These are phyloP conservation scores for Burhinus bistriatus DNA, from an alignment of 2,113 vertebrate species.

Conservation along the genomic window DNA sequence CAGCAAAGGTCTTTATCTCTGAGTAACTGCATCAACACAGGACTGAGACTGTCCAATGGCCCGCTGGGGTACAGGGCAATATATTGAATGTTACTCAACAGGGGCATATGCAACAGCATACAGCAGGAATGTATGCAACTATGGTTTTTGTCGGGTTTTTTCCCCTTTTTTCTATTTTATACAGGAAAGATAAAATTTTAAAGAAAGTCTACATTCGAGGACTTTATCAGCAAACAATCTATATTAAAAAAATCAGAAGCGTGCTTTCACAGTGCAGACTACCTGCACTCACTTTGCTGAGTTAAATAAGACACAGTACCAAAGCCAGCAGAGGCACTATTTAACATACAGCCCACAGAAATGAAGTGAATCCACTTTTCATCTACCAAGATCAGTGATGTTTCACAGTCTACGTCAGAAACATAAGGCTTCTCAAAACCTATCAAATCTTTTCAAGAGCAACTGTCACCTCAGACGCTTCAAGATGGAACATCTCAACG, in stretches of 20 bases:
- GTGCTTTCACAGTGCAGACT: neutral
- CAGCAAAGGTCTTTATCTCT: neutral
- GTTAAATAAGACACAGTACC: neutral
- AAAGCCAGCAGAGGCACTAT: neutral
- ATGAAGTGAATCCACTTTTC: neutral
- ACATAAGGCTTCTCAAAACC: neutral
- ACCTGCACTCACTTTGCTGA: neutral
- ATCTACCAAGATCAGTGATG: neutral
- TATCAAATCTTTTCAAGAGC: neutral
- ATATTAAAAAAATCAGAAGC: neutral
- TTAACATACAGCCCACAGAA: neutral
- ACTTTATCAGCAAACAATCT: neutral
- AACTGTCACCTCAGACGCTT: neutral
- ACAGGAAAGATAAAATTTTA: neutral
- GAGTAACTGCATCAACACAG: neutral
- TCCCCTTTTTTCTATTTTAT: neutral
- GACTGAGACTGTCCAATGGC: neutral
- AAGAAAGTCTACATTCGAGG: neutral
- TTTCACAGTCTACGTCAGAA: neutral
- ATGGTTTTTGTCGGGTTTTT: rapidly evolving
- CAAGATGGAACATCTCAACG: neutral
- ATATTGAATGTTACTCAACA: neutral
- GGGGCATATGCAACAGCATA: neutral
- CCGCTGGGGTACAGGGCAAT: neutral
- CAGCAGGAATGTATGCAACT: neutral